Evolutionary conservation across 2,797 vertebrate genomes (phyloP).

Genomic region (Gambelia wislizenii): DNA sequence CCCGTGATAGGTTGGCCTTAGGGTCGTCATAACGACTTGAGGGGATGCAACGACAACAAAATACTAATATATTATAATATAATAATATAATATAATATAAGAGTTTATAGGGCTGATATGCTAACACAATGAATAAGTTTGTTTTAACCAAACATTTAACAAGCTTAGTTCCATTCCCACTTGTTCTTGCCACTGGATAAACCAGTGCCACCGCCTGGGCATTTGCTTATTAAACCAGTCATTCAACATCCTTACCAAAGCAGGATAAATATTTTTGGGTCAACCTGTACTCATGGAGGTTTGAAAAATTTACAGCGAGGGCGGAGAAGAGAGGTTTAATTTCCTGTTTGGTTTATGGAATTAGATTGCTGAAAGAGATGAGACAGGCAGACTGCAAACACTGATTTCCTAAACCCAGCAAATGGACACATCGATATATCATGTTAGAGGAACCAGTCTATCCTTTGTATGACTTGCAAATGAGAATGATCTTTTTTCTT

Average conservation of each 20-base stretch:
- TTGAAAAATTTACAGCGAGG: background rate
- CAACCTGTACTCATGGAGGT: background rate
- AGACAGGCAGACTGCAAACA: slow-evolving; percentile 13
- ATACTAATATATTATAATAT: no score
- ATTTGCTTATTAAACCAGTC: slow-evolving; percentile 46
- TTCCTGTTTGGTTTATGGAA: slow-evolving; percentile 45
- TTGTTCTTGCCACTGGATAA: rapidly evolving
- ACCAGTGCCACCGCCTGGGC: background rate
- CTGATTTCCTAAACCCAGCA: background rate
- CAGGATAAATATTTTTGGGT: slow-evolving; percentile 49
- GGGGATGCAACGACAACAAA: no score
- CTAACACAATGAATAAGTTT: background rate
- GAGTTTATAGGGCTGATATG: background rate
- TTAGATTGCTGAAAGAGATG: slow-evolving; percentile 12
- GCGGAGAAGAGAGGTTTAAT: slow-evolving; percentile 30
- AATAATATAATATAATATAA: background rate
- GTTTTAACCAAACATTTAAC: background rate
- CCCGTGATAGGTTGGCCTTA: no score
- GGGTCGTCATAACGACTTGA: no score
- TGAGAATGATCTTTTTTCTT: slow-evolving; percentile 12
- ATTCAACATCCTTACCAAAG: slow-evolving; percentile 38
- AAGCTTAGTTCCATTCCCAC: background rate
- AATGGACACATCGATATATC: background rate
- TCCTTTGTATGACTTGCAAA: background rate
- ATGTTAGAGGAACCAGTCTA: background rate